Percentiles rank a stretch among this genome's conserved stretches.
Evolutionary conservation across 1,140 invertebrate species (phyloP).

Genomic region (Acromyrmex heyeri): DNA sequence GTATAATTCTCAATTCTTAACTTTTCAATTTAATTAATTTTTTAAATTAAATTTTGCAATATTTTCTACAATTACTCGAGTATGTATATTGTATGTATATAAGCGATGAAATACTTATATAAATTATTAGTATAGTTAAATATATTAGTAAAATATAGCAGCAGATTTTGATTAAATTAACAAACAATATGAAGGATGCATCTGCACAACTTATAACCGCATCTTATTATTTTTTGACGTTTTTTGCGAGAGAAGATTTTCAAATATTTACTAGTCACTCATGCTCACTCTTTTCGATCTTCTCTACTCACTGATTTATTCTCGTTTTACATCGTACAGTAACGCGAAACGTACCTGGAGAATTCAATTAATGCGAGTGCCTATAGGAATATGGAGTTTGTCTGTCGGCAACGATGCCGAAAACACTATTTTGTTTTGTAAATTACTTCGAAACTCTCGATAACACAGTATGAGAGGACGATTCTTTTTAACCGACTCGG

Average conservation of each 20-base stretch:
- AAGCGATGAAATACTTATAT: not conserved
- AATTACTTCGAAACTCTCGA: constrained; percentile 68
- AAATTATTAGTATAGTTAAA: not conserved
- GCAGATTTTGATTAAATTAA: constrained; percentile 16
- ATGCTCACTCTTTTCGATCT: not conserved
- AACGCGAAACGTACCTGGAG: not conserved
- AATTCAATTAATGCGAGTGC: constrained; percentile 42
- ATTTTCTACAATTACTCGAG: not conserved
- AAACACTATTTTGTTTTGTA: constrained; percentile 51
- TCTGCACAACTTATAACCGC: not conserved
- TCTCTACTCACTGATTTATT: constrained; percentile 28
- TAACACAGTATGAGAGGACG: constrained; percentile 7
- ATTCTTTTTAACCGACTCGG: constrained; percentile 31
- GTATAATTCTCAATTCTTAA: not conserved
- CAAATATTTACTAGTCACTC: not conserved
- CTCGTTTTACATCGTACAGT: not conserved
- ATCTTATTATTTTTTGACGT: not conserved
- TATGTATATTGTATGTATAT: not conserved
- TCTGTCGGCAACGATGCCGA: constrained; percentile 37
- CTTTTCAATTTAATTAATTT: not conserved
- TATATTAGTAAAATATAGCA: not conserved
- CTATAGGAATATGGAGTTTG: constrained; percentile 27
- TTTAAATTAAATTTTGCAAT: not conserved
- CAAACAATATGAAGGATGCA: constrained; percentile 2
- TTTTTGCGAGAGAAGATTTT: constrained; percentile 19